Evolutionary conservation across 1,140 invertebrate genomes (phyloP).

Genomic region (Carcinoscorpius rotundicauda): DNA sequence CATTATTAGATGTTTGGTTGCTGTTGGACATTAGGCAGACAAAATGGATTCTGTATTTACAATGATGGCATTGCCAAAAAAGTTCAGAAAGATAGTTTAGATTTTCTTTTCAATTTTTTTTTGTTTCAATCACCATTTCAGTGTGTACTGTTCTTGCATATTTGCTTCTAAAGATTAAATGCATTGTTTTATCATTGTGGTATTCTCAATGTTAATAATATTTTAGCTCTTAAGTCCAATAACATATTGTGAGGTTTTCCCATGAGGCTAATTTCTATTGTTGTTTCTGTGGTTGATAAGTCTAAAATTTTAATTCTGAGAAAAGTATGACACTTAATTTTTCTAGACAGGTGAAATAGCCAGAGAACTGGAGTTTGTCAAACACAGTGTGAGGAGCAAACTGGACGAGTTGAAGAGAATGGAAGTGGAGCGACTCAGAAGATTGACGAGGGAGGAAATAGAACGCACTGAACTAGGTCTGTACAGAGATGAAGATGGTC

Average conservation of each 20-base stretch:
- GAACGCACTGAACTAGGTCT: conserved; percentile 29
- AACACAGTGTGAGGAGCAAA: conserved; percentile 69
- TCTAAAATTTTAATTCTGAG: background rate
- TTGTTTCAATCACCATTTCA: too few relatives aligned
- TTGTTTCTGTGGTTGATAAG: background rate
- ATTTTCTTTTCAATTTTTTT: too few relatives aligned
- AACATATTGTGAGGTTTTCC: background rate
- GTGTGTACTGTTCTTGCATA: too few relatives aligned
- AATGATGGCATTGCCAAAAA: too few relatives aligned
- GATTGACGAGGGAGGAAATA: conserved; percentile 51
- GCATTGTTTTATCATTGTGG: too few relatives aligned
- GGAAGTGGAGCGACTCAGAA: conserved; percentile 65
- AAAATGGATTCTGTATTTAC: too few relatives aligned
- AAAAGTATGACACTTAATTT: conserved; percentile 6
- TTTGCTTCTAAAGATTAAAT: too few relatives aligned
- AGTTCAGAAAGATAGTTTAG: too few relatives aligned
- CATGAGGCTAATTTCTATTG: background rate
- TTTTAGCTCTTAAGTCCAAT: conserved; percentile 3
- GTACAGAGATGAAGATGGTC: conserved; percentile 16
- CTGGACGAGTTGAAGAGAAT: conserved; percentile 86
- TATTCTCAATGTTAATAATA: conserved; percentile 2
- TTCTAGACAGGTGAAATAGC: conserved; percentile 78
- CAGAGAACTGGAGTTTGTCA: conserved; percentile 74
- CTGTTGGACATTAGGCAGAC: too few relatives aligned
- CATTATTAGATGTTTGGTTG: too few relatives aligned